These are phyloP conservation scores for Addax nasomaculatus DNA, from an alignment of 2,113 vertebrate species.

Conservation along the genomic window DNA sequence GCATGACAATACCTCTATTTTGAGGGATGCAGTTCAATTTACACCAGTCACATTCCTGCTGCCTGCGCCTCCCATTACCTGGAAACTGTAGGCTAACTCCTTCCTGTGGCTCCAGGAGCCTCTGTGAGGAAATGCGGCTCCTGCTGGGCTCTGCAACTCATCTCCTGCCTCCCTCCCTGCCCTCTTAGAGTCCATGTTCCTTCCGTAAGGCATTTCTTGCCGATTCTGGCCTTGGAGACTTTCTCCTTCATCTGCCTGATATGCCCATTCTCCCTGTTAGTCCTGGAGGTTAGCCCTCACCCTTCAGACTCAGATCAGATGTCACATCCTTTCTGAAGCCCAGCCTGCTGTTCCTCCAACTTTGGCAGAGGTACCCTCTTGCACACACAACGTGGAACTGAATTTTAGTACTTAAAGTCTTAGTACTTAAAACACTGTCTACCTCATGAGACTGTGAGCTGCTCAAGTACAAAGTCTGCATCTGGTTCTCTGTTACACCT, in stretches of 20 bases:
- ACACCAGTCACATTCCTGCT: neutral
- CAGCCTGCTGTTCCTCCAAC: neutral
- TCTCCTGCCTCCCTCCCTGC: neutral
- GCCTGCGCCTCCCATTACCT: neutral
- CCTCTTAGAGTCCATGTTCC: neutral
- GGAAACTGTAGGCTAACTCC: neutral
- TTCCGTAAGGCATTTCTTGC: neutral
- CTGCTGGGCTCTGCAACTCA: neutral
- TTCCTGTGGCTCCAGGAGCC: neutral
- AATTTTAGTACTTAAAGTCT: neutral
- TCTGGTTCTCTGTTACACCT: neutral
- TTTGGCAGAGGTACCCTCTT: neutral
- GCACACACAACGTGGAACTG: neutral
- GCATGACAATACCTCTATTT: neutral
- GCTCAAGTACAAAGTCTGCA: neutral
- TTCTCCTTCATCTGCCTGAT: neutral
- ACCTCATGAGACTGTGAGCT: neutral
- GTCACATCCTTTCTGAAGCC: neutral
- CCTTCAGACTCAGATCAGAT: neutral
- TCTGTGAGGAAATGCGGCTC: fast-evolving
- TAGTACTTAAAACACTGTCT: neutral
- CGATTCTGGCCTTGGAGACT: neutral
- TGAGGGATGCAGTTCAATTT: neutral
- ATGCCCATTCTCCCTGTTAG: neutral
- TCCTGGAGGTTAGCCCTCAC: neutral